phyloP scores from a whole-genome alignment of 1,140 invertebrate genomes.

The Hypothenemus hampei region DNA sequence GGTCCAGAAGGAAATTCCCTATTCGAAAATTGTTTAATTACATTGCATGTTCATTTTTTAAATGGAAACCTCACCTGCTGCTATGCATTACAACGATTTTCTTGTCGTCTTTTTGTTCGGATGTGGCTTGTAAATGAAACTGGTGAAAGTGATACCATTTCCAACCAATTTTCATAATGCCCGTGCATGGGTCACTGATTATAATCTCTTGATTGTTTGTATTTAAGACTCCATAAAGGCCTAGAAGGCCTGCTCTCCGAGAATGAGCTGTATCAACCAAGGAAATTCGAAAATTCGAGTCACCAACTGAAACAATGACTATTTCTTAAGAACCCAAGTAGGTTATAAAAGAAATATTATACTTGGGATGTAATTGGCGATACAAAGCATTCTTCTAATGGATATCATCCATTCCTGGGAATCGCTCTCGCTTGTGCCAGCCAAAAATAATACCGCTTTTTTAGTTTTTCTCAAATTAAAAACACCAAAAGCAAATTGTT shows the following conservation, averaged over 20 bases:
- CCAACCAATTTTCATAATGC: slow-evolving; percentile 46
- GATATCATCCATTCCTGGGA: slow-evolving; percentile 53
- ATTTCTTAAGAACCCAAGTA: not conserved
- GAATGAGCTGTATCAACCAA: slow-evolving; percentile 54
- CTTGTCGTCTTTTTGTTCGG: slow-evolving; percentile 51
- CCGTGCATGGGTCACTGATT: slow-evolving; percentile 49
- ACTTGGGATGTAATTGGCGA: slow-evolving; percentile 41
- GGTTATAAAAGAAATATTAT: not conserved
- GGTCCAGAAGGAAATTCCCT: slow-evolving; percentile 50
- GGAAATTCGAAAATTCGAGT: slow-evolving; percentile 49
- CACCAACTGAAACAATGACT: slow-evolving; percentile 36
- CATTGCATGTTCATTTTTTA: not conserved
- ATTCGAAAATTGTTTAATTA: slow-evolving; percentile 4
- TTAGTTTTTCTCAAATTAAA: slow-evolving; percentile 45
- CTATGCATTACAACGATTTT: slow-evolving; percentile 52
- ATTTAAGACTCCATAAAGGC: slow-evolving; percentile 51
- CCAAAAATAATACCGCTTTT: slow-evolving; percentile 51
- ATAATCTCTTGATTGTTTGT: slow-evolving; percentile 46
- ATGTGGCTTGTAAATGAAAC: slow-evolving; percentile 49
- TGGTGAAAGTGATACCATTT: slow-evolving; percentile 52
- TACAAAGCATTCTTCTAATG: slow-evolving; percentile 48
- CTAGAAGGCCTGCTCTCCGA: slow-evolving; percentile 48
- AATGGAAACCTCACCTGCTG: slow-evolving; percentile 40
- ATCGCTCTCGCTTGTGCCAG: slow-evolving; percentile 50
- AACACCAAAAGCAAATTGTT: slow-evolving; percentile 53